Conservation (phyloP, 2,888 invertebrate species). For the Eretmocerus hayati region DNA sequence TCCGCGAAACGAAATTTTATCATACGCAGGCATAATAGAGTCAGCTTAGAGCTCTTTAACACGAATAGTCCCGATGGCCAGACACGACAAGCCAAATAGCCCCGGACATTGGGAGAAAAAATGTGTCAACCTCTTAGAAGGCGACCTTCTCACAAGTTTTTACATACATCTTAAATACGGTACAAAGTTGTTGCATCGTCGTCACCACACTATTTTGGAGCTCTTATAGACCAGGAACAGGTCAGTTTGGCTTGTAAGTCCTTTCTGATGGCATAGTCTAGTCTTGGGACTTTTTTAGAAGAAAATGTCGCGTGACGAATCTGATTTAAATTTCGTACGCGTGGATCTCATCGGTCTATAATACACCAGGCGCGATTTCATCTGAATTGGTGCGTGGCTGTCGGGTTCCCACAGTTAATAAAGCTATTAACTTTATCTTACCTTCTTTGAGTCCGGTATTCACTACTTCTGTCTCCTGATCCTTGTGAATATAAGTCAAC, state of each 20-base stretch:
- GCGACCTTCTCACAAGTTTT: too few relatives aligned
- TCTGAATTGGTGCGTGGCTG: not conserved
- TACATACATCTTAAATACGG: too few relatives aligned
- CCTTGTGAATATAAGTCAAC: conserved; percentile 40
- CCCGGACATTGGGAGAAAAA: not conserved
- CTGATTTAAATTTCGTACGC: conserved; percentile 11
- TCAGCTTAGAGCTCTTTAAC: conserved; percentile 9
- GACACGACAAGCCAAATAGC: not conserved
- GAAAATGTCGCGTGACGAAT: conserved; percentile 12
- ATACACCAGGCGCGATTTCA: too few relatives aligned
- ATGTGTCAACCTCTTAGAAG: conserved; percentile 1
- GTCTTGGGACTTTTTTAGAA: not conserved
- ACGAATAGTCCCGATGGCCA: not conserved
- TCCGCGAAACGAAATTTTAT: too few relatives aligned
- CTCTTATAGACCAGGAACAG: too few relatives aligned
- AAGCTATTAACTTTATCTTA: conserved; percentile 44
- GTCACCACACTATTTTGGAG: too few relatives aligned
- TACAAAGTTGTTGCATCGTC: too few relatives aligned
- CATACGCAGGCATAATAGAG: conserved; percentile 7
- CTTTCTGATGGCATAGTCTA: too few relatives aligned
- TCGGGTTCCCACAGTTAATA: conserved; percentile 42
- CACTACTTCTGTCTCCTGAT: conserved; percentile 7
- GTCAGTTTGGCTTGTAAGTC: too few relatives aligned
- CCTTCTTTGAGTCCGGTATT: not conserved
- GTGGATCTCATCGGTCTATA: not conserved